Conservation (phyloP, 2,888 invertebrate genomes). For the Andrena flavipes region DNA sequence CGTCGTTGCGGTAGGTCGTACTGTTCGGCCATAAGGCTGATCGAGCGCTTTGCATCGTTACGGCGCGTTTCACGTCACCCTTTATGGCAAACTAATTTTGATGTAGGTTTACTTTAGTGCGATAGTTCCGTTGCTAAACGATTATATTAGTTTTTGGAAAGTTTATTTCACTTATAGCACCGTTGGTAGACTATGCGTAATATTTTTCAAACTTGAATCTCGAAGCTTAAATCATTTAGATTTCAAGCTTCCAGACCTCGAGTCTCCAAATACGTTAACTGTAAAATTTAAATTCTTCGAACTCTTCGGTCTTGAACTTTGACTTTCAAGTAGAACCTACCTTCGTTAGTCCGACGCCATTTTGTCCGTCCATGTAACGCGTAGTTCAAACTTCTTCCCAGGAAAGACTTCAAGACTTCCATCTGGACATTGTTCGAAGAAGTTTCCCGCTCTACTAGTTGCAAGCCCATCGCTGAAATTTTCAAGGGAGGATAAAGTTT, state of each 20-base stretch:
- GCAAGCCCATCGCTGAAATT: constrained; percentile 45
- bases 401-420: constrained; percentile 41
- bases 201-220: no score
- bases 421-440: constrained; percentile 33
- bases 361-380: constrained; percentile 9
- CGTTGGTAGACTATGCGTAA: no score
- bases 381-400: constrained; percentile 29
- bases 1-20: constrained; percentile 73
- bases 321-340: no score
- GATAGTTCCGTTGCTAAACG: not conserved
- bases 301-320: no score
- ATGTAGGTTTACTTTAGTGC: not conserved
- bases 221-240: no score
- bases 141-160: not conserved
- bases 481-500: constrained; percentile 47
- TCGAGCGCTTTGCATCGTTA: constrained; percentile 64
- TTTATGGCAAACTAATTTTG: constrained; percentile 43
- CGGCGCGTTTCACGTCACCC: constrained; percentile 32
- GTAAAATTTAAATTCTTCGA: no score
- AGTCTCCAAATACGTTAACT: no score
- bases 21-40: constrained; percentile 55
- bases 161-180: not conserved
- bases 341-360: not conserved
- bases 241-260: no score
- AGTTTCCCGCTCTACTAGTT: constrained; percentile 52